Conservation (phyloP, 2,888 invertebrate genomes). For the Caradrina clavipalpis region DNA sequence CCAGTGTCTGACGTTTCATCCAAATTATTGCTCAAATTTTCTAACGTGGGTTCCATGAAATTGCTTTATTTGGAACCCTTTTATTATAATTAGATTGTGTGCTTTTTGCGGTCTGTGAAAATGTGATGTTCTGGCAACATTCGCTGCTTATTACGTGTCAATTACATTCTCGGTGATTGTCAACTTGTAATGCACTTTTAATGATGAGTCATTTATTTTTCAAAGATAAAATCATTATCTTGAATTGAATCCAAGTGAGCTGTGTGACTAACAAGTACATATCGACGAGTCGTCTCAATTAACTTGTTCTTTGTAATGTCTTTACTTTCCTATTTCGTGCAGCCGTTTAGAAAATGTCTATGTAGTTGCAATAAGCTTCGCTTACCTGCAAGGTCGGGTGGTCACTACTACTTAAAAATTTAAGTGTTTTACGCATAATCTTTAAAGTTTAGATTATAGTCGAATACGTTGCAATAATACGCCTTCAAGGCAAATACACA, state of each 20-base stretch:
- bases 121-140: slow-evolving; percentile 44
- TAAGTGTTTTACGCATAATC: slow-evolving; percentile 80
- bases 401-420: slow-evolving; percentile 67
- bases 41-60: slow-evolving; percentile 37
- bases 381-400: slow-evolving; percentile 36
- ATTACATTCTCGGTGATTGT: slow-evolving; percentile 47
- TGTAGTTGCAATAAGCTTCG: slow-evolving; percentile 42
- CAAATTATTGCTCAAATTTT: slow-evolving; percentile 68
- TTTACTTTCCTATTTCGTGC: slow-evolving; percentile 56
- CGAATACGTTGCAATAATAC: slow-evolving; percentile 85
- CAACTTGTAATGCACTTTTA: slow-evolving; percentile 18
- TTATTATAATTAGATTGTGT: slow-evolving; percentile 63
- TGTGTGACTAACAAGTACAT: slow-evolving; percentile 60
- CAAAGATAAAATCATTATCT: slow-evolving; percentile 24
- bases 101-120: slow-evolving; percentile 66
- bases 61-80: slow-evolving; percentile 45
- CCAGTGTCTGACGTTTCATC: slow-evolving; percentile 70
- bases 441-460: slow-evolving; percentile 79
- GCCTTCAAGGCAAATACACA: slow-evolving; percentile 81
- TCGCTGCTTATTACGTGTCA: slow-evolving; percentile 52
- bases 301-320: slow-evolving; percentile 40
- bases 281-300: slow-evolving; percentile 58
- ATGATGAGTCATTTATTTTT: slow-evolving; percentile 26
- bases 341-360: slow-evolving; percentile 43
- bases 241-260: slow-evolving; percentile 32